Conservation (phyloP, 2,113 vertebrate species). For the Eurypyga helias region DNA sequence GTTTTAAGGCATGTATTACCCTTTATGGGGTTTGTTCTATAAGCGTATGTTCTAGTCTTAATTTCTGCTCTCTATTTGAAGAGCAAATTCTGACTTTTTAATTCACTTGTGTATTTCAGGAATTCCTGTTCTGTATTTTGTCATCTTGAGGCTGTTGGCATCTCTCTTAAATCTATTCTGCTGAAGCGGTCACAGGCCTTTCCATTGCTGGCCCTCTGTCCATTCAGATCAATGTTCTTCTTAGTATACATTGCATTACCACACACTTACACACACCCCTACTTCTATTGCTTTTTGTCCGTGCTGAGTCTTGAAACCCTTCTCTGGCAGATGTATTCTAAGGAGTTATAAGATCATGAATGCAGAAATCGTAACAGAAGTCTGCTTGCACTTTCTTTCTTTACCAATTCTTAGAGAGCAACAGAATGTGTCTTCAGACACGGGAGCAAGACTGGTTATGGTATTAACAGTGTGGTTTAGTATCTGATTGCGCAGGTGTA, state of each 20-base stretch:
- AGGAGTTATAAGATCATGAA: background rate
- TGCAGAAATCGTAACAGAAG: background rate
- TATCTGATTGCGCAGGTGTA: background rate
- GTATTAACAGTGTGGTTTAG: background rate
- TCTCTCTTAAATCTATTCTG: conserved; percentile 62
- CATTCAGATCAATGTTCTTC: background rate
- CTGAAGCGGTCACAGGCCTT: background rate
- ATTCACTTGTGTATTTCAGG: conserved; percentile 47
- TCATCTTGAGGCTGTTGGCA: conserved; percentile 67
- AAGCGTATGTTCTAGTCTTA: background rate
- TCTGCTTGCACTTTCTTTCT: background rate
- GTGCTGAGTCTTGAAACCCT: background rate
- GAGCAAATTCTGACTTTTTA: conserved; percentile 1
- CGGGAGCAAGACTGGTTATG: background rate
- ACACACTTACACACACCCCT: background rate
- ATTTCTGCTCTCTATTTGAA: background rate
- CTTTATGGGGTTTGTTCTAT: background rate
- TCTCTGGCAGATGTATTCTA: background rate
- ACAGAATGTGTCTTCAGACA: background rate
- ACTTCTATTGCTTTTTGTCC: fast-evolving
- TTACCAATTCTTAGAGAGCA: background rate
- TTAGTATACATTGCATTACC: background rate
- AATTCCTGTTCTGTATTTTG: conserved; percentile 77
- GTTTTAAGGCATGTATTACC: background rate
- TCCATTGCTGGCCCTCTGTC: background rate